phyloP scores from a whole-genome alignment of 2,113 vertebrate genomes.

The Dissostichus mawsoni region DNA sequence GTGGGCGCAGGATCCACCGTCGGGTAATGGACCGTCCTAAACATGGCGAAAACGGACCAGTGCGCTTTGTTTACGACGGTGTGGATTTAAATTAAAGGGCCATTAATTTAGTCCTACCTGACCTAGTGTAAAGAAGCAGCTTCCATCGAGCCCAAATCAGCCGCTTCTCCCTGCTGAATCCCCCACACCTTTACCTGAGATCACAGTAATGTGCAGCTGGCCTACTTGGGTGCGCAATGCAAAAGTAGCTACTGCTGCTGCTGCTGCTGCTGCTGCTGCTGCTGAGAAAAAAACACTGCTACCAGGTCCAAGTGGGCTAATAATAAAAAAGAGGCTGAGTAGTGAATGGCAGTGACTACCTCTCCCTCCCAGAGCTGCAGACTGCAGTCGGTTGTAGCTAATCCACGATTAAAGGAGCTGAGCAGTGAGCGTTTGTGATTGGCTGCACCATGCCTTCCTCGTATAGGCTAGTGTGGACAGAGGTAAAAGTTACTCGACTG shows the following conservation, averaged over 20 bases:
- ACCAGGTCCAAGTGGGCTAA: constrained; percentile 61
- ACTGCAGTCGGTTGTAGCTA: constrained; percentile 77
- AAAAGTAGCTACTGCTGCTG: constrained; percentile 29
- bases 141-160: constrained; percentile 52
- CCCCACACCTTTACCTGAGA: constrained; percentile 66
- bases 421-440: constrained; percentile 70
- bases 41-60: constrained; percentile 70
- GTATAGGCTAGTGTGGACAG: constrained; percentile 53
- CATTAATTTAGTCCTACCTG: constrained; percentile 71
- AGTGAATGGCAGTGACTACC: constrained; percentile 53
- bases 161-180: constrained; percentile 6
- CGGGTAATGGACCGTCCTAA: constrained; percentile 78
- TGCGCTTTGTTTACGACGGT: constrained; percentile 64
- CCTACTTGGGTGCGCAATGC: constrained; percentile 30
- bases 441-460: constrained; percentile 67
- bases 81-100: constrained; percentile 63
- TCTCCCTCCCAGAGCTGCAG: constrained; percentile 64
- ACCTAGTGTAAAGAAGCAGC: constrained; percentile 56
- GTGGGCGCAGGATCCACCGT: constrained; percentile 87
- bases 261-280: constrained; percentile 53
- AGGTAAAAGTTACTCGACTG: constrained; percentile 42
- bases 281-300: constrained; percentile 34
- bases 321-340: constrained; percentile 59
- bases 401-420: constrained; percentile 74
- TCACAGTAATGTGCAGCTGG: constrained; percentile 1